Conservation (phyloP, 2,888 invertebrate genomes). For the Apamea monoglypha region DNA sequence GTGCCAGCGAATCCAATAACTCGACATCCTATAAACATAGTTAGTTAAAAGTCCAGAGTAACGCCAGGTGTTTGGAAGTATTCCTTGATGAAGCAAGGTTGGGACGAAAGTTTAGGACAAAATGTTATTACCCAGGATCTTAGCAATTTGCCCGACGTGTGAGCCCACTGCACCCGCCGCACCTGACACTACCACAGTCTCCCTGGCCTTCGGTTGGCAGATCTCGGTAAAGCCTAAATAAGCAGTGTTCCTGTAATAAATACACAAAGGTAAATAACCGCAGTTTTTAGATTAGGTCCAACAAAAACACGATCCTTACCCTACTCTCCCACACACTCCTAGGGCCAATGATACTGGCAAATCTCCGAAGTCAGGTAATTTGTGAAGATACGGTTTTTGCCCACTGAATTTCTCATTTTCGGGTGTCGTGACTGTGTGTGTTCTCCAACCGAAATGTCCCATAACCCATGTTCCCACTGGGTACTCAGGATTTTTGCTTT, state of each 20-base stretch:
- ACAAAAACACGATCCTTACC: conserved; percentile 82
- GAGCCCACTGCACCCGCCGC: conserved; percentile 94
- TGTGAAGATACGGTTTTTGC: conserved; percentile 79
- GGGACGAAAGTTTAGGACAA: not conserved
- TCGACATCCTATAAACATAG: conserved; percentile 86
- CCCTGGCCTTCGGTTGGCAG: conserved; percentile 92
- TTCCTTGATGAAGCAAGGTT: not conserved
- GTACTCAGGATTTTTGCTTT: conserved; percentile 91
- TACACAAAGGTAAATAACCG: not conserved
- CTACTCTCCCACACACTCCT: conserved; percentile 92
- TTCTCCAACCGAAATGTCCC: conserved; percentile 92
- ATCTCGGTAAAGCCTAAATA: conserved; percentile 93
- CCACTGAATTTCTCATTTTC: conserved; percentile 72
- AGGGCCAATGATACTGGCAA: conserved; percentile 90
- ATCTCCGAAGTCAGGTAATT: conserved; percentile 89
- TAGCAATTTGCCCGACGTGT: conserved; percentile 94
- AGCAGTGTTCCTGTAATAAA: conserved; percentile 90
- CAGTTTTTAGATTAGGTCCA: not conserved
- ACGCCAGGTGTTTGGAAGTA: not conserved
- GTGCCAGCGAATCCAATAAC: conserved; percentile 94
- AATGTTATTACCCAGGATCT: conserved; percentile 89
- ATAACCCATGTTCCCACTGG: conserved; percentile 91
- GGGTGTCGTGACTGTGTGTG: conserved; percentile 89
- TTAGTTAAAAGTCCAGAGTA: not conserved
- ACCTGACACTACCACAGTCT: conserved; percentile 92